Percentiles rank a stretch among this genome's conserved stretches.
These are phyloP conservation scores for Polyploca ridens DNA, from an alignment of 2,888 invertebrate genomes.

Conservation along the genomic window DNA sequence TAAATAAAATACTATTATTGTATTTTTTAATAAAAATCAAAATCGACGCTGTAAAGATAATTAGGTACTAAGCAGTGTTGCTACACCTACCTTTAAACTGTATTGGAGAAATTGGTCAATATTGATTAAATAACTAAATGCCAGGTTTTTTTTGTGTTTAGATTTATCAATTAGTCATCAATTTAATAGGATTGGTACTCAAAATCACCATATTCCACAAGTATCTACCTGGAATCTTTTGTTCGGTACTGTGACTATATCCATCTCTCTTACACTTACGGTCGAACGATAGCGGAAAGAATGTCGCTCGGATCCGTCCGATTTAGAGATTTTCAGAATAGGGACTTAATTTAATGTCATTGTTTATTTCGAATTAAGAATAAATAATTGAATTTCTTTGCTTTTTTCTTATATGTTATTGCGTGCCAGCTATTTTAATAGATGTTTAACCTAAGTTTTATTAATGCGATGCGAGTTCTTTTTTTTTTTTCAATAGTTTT, in stretches of 20 bases:
- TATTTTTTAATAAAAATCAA: too few relatives aligned
- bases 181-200: conserved; percentile 21
- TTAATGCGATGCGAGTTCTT: too few relatives aligned
- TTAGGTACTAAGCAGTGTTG: too few relatives aligned
- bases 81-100: too few relatives aligned
- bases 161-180: conserved; percentile 1
- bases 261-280: conserved; percentile 36
- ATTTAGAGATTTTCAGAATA: conserved; percentile 43
- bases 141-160: background rate
- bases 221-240: conserved; percentile 58
- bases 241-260: conserved; percentile 36
- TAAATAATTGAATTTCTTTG: too few relatives aligned
- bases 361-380: conserved; percentile 23
- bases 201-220: conserved; percentile 40
- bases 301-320: conserved; percentile 34
- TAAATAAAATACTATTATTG: too few relatives aligned
- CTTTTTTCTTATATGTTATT: too few relatives aligned
- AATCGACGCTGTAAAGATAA: too few relatives aligned
- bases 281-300: conserved; percentile 29
- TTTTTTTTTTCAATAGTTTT: too few relatives aligned
- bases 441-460: too few relatives aligned
- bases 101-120: background rate
- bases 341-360: conserved; percentile 36
- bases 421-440: too few relatives aligned
- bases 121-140: too few relatives aligned